A percentile compares a stretch with the other conserved stretches of the same genome.
Conservation (phyloP, 2,113 vertebrate genomes). For the Rhinoderma darwinii region DNA sequence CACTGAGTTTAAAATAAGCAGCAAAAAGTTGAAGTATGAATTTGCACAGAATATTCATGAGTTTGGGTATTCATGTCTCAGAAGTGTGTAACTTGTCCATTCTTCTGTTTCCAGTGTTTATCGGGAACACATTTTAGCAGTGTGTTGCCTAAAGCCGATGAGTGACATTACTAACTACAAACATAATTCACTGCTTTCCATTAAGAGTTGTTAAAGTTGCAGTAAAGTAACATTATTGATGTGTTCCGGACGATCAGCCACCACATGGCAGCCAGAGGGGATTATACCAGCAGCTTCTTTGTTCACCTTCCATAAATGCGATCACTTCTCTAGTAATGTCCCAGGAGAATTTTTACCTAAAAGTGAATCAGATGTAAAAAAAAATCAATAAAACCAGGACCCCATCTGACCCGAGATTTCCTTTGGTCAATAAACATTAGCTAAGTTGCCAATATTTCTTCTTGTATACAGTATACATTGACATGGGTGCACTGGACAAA, state of each 20-base stretch:
- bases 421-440: neutral
- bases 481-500: too few relatives aligned
- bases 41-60: neutral
- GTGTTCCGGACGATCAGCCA: conserved; percentile 29
- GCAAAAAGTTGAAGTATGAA: conserved; percentile 1
- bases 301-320: neutral
- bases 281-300: neutral
- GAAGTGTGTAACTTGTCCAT: conserved; percentile 15
- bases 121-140: conserved; percentile 45
- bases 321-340: neutral
- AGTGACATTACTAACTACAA: conserved; percentile 48
- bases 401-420: neutral
- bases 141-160: conserved; percentile 20
- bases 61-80: neutral
- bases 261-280: conserved; percentile 35
- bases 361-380: neutral
- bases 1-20: neutral
- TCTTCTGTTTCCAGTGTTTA: conserved; percentile 48
- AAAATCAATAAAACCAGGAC: neutral
- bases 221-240: conserved; percentile 43
- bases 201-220: conserved; percentile 45
- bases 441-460: neutral
- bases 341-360: neutral
- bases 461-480: neutral
- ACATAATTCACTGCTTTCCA: conserved; percentile 36